These are phyloP conservation scores for Albula goreensis DNA, from an alignment of 2,113 vertebrate genomes.

Conservation along the genomic window DNA sequence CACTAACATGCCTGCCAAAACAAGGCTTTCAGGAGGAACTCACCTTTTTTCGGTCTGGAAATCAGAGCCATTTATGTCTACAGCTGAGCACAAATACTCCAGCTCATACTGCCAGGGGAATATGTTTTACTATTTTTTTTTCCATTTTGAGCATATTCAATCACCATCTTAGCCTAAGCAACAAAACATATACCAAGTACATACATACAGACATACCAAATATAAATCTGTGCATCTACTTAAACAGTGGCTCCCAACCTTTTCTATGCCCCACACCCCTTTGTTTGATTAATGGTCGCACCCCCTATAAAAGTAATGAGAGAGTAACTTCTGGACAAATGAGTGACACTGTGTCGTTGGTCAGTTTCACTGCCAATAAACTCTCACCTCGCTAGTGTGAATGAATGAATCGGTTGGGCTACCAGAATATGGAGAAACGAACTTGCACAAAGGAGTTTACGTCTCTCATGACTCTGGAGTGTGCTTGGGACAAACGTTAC, in stretches of 20 bases:
- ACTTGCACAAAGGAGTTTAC: no score
- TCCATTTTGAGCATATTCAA: not conserved
- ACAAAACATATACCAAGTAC: not conserved
- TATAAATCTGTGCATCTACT: not conserved
- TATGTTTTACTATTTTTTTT: not conserved
- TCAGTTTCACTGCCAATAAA: no score
- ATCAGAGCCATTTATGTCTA: not conserved
- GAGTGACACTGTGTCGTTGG: no score
- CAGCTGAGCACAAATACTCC: not conserved
- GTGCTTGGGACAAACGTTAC: no score
- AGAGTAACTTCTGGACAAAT: no score
- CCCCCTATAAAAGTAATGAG: no score
- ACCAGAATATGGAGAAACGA: no score
- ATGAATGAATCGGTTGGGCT: no score
- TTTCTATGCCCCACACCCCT: no score
- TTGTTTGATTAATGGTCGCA: no score
- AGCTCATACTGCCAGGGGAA: not conserved
- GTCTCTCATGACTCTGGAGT: no score
- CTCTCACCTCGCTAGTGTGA: no score
- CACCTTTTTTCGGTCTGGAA: slow-evolving; percentile 25
- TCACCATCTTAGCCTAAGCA: not conserved
- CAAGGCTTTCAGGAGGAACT: slow-evolving; percentile 31
- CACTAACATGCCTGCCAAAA: slow-evolving; percentile 43
- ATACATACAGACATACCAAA: not conserved
- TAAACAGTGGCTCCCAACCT: not conserved